Evolutionary conservation across 2,113 vertebrate species (phyloP).

Genomic region (Cyprinus carpio): DNA sequence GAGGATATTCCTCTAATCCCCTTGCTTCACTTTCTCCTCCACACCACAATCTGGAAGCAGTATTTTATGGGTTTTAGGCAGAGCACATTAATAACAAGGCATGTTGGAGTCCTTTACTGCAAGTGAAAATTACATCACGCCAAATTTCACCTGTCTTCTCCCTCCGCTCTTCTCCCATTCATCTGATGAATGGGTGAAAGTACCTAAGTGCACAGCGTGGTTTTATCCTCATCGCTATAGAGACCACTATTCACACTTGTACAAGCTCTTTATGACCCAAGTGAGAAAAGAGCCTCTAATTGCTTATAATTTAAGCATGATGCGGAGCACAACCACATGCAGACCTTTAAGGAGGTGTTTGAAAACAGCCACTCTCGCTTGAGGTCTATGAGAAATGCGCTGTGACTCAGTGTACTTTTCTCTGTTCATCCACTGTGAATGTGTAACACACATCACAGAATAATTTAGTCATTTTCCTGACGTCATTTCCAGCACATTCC

Average conservation of each 20-base stretch:
- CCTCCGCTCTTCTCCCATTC: not conserved
- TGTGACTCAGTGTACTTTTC: not conserved
- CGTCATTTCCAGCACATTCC: not conserved
- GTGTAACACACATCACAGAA: not conserved
- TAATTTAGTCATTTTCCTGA: not conserved
- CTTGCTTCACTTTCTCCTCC: slow-evolving; percentile 1
- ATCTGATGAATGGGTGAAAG: slow-evolving; percentile 9
- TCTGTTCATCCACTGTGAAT: not conserved
- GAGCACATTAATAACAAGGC: not conserved
- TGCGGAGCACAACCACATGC: not conserved
- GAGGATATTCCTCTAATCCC: slow-evolving; percentile 12
- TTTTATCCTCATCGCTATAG: not conserved
- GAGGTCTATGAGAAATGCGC: not conserved
- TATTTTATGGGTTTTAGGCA: not conserved
- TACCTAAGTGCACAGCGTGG: not conserved
- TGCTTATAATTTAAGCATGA: slow-evolving; percentile 13
- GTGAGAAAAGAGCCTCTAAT: slow-evolving; percentile 1
- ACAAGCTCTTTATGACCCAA: not conserved
- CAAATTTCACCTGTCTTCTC: not conserved
- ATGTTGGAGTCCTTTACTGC: not conserved
- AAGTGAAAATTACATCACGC: not conserved
- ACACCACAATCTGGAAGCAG: not conserved
- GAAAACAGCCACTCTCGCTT: slow-evolving; percentile 5
- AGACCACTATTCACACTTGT: not conserved
- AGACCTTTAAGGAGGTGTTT: slow-evolving; percentile 15